A percentile compares a stretch with the other conserved stretches of the same genome.
phyloP scores from a whole-genome alignment of 2,113 vertebrate genomes.

The Mesitornis unicolor region DNA sequence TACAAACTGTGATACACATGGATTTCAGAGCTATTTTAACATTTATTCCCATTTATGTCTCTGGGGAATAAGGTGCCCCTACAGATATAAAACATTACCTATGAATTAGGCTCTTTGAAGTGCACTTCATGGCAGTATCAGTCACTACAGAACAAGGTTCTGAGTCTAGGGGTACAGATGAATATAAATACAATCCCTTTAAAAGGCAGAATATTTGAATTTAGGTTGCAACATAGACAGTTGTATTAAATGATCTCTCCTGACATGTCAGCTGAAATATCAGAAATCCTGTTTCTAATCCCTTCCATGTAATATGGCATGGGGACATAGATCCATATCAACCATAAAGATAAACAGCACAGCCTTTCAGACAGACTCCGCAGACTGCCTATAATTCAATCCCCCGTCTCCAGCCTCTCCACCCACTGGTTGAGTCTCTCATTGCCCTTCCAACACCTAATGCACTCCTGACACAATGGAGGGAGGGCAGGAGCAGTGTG shows the following conservation, averaged over 20 bases:
- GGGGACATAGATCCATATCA: not conserved
- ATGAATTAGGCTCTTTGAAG: not conserved
- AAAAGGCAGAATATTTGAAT: slow-evolving; percentile 12
- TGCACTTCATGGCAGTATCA: not conserved
- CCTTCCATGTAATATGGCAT: slow-evolving; percentile 9
- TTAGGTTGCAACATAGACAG: not conserved
- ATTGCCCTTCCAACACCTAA: slow-evolving; percentile 63
- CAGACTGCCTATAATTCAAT: not conserved
- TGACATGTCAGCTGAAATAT: slow-evolving; percentile 49
- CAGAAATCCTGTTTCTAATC: slow-evolving; percentile 47
- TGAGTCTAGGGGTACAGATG: not conserved
- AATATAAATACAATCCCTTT: slow-evolving; percentile 1
- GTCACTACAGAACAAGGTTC: not conserved
- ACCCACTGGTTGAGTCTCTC: slow-evolving; percentile 45
- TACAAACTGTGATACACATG: not conserved
- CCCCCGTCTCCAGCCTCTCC: not conserved
- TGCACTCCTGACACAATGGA: slow-evolving; percentile 63
- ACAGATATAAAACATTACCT: not conserved
- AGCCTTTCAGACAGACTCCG: not conserved
- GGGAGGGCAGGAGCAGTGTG: slow-evolving; percentile 25
- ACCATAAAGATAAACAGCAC: not conserved
- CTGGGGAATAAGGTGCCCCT: not conserved
- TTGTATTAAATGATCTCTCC: slow-evolving; percentile 24
- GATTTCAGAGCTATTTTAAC: not conserved
- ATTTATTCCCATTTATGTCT: not conserved